These are phyloP conservation scores for Scaptodrosophila lebanonensis DNA, from an alignment of 1,140 invertebrate species.

Conservation along the genomic window DNA sequence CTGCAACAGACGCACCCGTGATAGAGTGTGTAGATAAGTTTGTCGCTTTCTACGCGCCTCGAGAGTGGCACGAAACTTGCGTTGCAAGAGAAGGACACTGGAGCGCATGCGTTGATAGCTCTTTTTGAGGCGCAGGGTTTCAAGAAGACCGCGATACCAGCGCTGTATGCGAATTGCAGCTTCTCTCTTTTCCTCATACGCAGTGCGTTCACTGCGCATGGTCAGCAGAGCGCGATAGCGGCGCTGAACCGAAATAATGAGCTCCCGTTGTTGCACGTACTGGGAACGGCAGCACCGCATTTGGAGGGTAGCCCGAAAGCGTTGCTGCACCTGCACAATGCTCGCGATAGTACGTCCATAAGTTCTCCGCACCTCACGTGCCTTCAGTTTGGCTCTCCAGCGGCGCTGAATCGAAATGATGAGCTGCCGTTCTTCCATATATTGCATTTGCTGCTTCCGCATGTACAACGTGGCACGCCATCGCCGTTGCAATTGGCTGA, in stretches of 20 bases:
- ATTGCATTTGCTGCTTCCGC: conserved; percentile 28
- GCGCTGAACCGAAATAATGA: conserved; percentile 41
- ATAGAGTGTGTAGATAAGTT: conserved; percentile 52
- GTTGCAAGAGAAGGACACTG: conserved; percentile 64
- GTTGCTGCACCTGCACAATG: conserved; percentile 4
- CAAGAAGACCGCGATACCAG: conserved; percentile 51
- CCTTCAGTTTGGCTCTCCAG: too few species aligned
- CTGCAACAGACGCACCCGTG: conserved; percentile 73
- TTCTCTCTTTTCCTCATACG: conserved; percentile 27
- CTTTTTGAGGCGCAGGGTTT: conserved; percentile 45
- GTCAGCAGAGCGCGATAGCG: conserved; percentile 28
- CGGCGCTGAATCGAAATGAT: conserved; percentile 32
- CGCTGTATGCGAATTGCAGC: conserved; percentile 49
- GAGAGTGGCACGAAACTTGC: conserved; percentile 43
- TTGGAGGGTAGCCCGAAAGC: not conserved
- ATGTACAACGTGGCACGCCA: conserved; percentile 39
- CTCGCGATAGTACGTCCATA: too few species aligned
- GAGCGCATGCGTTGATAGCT: conserved; percentile 45
- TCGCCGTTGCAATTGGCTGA: conserved; percentile 31
- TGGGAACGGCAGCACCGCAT: conserved; percentile 35
- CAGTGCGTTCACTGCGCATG: conserved; percentile 33
- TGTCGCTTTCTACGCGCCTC: conserved; percentile 45
- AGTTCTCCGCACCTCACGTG: too few species aligned
- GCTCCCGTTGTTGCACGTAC: conserved; percentile 55
- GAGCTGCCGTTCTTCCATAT: conserved; percentile 15